Evolutionary conservation across 2,797 vertebrate species (phyloP).

Genomic region (Xenops minutus): DNA sequence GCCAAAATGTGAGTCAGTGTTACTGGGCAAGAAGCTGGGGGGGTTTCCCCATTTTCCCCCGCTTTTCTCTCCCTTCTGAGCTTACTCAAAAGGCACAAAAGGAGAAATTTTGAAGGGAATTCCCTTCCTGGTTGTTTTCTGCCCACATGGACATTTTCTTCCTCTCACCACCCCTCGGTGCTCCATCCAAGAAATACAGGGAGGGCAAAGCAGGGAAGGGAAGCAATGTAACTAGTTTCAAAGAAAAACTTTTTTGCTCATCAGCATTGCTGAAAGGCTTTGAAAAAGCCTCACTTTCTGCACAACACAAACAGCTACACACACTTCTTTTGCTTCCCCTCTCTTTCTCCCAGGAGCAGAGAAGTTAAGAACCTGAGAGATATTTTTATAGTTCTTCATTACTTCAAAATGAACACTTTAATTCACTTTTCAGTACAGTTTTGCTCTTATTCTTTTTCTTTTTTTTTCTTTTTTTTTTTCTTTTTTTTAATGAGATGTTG

Average conservation of each 20-base stretch:
- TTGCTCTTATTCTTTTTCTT: background rate
- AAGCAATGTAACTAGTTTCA: background rate
- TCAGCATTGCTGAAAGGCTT: constrained; percentile 13
- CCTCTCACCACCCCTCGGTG: background rate
- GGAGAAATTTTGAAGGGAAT: background rate
- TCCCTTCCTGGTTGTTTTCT: background rate
- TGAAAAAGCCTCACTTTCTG: background rate
- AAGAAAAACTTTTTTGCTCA: constrained; percentile 17
- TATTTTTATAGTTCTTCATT: constrained; percentile 19
- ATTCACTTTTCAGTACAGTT: constrained; percentile 50
- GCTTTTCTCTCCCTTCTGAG: background rate
- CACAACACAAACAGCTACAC: background rate
- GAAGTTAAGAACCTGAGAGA: constrained; percentile 46
- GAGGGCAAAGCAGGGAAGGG: background rate
- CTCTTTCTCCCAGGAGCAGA: constrained; percentile 27
- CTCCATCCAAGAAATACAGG: background rate
- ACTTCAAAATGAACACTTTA: constrained; percentile 47
- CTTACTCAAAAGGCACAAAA: background rate
- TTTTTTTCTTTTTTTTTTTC: background rate
- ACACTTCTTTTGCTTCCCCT: background rate
- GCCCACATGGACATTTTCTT: background rate
- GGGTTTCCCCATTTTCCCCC: background rate
- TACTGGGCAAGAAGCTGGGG: background rate
- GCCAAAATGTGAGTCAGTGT: background rate
- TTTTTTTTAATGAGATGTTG: background rate